Evolutionary conservation across 2,113 vertebrate genomes (phyloP).

Genomic region (Macquaria australasica): DNA sequence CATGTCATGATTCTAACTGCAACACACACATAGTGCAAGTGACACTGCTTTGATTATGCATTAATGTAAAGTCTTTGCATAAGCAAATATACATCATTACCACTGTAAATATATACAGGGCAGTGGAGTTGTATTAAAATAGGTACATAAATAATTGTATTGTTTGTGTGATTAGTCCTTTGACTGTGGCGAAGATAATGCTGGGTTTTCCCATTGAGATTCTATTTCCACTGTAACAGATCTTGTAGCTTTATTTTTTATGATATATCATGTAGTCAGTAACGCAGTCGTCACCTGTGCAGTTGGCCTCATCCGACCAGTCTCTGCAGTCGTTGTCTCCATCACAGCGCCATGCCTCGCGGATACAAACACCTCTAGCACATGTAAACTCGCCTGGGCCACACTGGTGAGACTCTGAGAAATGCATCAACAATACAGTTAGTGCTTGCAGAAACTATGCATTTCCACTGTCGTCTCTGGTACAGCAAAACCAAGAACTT

Average conservation of each 20-base stretch:
- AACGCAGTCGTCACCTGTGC: conserved; percentile 85
- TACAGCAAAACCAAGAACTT: neutral
- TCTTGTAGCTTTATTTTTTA: neutral
- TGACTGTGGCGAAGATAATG: neutral
- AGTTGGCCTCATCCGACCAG: conserved; percentile 97
- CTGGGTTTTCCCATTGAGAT: neutral
- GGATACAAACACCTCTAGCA: conserved; percentile 94
- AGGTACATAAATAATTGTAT: neutral
- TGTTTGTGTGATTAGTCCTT: neutral
- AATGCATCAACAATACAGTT: neutral
- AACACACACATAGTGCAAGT: neutral
- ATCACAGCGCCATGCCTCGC: conserved; percentile 95
- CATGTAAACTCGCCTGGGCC: conserved; percentile 92
- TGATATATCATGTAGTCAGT: neutral
- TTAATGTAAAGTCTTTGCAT: neutral
- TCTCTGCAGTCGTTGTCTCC: conserved; percentile 98
- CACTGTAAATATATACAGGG: neutral
- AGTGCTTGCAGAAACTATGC: neutral
- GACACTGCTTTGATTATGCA: neutral
- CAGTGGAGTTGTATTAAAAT: neutral
- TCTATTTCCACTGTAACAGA: neutral
- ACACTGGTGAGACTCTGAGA: conserved; percentile 92
- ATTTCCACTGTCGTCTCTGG: neutral
- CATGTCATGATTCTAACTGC: neutral
- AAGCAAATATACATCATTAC: neutral